phyloP scores from a whole-genome alignment of 2,797 vertebrate genomes.

The Scarus forsteni region DNA sequence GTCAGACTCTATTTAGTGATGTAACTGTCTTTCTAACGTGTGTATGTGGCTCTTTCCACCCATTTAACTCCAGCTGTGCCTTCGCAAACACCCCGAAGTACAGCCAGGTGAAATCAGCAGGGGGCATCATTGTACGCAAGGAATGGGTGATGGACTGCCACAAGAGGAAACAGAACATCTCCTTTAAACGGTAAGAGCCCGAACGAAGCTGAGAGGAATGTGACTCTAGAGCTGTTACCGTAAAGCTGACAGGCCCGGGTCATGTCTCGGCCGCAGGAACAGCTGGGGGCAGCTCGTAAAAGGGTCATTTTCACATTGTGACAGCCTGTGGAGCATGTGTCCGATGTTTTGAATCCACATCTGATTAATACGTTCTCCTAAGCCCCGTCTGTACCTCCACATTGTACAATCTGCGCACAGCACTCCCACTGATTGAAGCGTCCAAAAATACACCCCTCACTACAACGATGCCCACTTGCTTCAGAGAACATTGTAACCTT shows the following conservation, averaged over 20 bases:
- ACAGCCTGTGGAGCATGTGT: conserved; percentile 17
- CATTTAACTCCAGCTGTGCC: conserved; percentile 86
- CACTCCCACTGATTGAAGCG: conserved; percentile 59
- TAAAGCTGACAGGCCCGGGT: neutral
- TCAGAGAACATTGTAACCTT: conserved; percentile 65
- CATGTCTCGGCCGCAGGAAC: conserved; percentile 1
- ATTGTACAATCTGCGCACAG: conserved; percentile 23
- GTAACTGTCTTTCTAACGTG: conserved; percentile 30
- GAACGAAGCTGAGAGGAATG: neutral
- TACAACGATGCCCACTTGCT: conserved; percentile 44
- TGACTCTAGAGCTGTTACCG: neutral
- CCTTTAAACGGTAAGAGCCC: conserved; percentile 82
- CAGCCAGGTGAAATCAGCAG: conserved; percentile 90
- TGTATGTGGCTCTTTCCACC: conserved; percentile 3
- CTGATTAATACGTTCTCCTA: conserved; percentile 44
- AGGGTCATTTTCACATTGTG: neutral
- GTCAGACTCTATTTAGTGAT: conserved; percentile 33
- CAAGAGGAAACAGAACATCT: conserved; percentile 85
- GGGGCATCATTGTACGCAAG: conserved; percentile 89
- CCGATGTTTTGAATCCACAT: conserved; percentile 19
- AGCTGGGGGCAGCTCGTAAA: conserved; percentile 25
- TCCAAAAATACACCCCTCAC: conserved; percentile 56
- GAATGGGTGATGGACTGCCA: conserved; percentile 94
- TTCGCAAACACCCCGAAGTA: conserved; percentile 95
- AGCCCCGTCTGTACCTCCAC: conserved; percentile 22